Evolutionary conservation across 2,888 invertebrate species (phyloP).

Genomic region (Pseudoips prasinana): DNA sequence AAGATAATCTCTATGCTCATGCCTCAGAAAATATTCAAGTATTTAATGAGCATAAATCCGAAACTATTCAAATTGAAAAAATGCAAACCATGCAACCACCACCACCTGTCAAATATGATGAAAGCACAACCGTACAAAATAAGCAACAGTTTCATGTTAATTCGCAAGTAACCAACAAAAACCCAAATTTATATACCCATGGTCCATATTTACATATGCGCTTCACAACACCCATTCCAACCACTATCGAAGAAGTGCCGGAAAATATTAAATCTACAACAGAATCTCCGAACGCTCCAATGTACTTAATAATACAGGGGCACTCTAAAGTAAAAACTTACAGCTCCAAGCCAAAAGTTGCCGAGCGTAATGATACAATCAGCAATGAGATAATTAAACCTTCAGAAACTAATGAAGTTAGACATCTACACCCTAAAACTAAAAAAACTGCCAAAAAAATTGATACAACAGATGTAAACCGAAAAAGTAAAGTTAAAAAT

Average conservation of each 20-base stretch:
- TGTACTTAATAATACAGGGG: constrained; percentile 91
- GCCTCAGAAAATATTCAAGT: constrained; percentile 69
- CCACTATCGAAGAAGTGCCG: constrained; percentile 54
- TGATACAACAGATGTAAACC: constrained; percentile 42
- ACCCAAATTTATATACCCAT: constrained; percentile 47
- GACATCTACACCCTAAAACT: constrained; percentile 78
- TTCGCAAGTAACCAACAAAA: constrained; percentile 45
- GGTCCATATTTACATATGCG: constrained; percentile 73
- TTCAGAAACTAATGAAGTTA: constrained; percentile 78
- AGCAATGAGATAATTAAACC: constrained; percentile 78
- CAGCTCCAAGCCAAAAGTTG: constrained; percentile 81
- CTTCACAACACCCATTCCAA: constrained; percentile 73
- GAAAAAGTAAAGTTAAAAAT: constrained; percentile 59
- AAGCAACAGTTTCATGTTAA: constrained; percentile 47
- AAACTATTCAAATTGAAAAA: constrained; percentile 63
- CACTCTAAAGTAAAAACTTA: constrained; percentile 94
- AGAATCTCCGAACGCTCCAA: constrained; percentile 81
- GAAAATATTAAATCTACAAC: constrained; percentile 50
- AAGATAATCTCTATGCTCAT: constrained; percentile 70
- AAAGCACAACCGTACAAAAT: constrained; percentile 39
- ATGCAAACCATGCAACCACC: constrained; percentile 85
- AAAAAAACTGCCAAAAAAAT: constrained; percentile 57
- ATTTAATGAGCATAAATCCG: constrained; percentile 53
- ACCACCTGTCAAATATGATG: constrained; percentile 50
- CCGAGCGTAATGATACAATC: constrained; percentile 56